Evolutionary conservation across 2,797 vertebrate genomes (phyloP).

Genomic region (Poecile montanus): DNA sequence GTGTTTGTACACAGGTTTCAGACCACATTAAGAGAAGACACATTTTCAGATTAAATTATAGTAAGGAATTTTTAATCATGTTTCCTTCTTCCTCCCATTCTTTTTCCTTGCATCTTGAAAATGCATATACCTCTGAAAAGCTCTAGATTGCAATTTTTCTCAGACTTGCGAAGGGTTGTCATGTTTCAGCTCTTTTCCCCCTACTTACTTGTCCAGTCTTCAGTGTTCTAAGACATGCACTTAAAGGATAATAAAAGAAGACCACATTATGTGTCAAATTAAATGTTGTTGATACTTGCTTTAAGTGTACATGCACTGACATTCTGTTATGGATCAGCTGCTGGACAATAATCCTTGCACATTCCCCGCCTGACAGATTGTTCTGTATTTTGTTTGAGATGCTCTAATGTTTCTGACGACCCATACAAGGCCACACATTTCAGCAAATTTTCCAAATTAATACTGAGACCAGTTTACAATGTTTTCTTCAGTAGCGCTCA

Average conservation of each 20-base stretch:
- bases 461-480: conserved; percentile 72
- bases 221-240: conserved; percentile 58
- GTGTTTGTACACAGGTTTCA: conserved; percentile 12
- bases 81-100: neutral
- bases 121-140: neutral
- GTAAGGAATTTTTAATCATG: neutral
- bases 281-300: conserved; percentile 66
- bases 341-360: conserved; percentile 64
- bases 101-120: conserved; percentile 35
- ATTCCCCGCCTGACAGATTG: conserved; percentile 68
- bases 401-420: conserved; percentile 74
- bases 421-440: conserved; percentile 75
- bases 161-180: neutral
- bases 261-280: conserved; percentile 71
- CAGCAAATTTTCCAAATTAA: conserved; percentile 78
- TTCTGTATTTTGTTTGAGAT: conserved; percentile 69
- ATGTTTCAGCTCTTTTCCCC: conserved; percentile 17
- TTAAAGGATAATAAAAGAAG: conserved; percentile 66
- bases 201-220: conserved; percentile 35
- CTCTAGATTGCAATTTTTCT: neutral
- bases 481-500: conserved; percentile 74
- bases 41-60: conserved; percentile 26
- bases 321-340: conserved; percentile 64
- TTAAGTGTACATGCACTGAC: conserved; percentile 52
- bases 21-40: neutral